Conservation (phyloP, 2,888 invertebrate species). For the Liodrosophila aerea region DNA sequence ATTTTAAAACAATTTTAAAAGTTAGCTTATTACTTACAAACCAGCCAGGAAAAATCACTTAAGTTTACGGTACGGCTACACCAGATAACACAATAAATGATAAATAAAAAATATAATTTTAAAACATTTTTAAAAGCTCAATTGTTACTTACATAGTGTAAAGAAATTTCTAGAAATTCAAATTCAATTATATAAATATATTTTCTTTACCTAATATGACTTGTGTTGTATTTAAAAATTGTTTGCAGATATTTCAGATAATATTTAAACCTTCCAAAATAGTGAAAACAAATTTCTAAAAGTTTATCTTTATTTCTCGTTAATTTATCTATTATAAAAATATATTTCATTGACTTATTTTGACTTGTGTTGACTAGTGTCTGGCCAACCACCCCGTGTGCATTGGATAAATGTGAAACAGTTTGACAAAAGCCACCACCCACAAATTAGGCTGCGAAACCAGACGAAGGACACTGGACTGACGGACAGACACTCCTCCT, state of each 20-base stretch:
- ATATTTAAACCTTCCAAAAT: too few species aligned
- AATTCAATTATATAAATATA: too few species aligned
- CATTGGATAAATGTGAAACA: slow-evolving; percentile 62
- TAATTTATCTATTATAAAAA: too few species aligned
- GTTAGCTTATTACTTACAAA: too few species aligned
- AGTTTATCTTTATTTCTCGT: too few species aligned
- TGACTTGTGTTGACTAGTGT: slow-evolving; percentile 40
- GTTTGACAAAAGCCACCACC: slow-evolving; percentile 74
- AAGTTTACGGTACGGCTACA: slow-evolving; percentile 31
- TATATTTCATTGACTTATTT: neutral
- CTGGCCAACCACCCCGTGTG: slow-evolving; percentile 43
- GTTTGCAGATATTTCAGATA: too few species aligned
- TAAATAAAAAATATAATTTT: neutral
- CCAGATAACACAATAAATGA: slow-evolving; percentile 28
- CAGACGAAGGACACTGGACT: slow-evolving; percentile 32
- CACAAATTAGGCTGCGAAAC: slow-evolving; percentile 69
- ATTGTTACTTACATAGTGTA: too few species aligned
- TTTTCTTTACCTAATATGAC: too few species aligned
- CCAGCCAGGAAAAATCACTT: slow-evolving; percentile 17
- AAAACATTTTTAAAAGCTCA: neutral
- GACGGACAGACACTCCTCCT: slow-evolving; percentile 17
- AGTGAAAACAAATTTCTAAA: too few species aligned
- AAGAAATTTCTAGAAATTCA: too few species aligned
- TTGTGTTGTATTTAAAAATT: too few species aligned
- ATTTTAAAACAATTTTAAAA: neutral